Evolutionary conservation across 2,113 vertebrate species (phyloP).

Genomic region (Argyrosomus japonicus): DNA sequence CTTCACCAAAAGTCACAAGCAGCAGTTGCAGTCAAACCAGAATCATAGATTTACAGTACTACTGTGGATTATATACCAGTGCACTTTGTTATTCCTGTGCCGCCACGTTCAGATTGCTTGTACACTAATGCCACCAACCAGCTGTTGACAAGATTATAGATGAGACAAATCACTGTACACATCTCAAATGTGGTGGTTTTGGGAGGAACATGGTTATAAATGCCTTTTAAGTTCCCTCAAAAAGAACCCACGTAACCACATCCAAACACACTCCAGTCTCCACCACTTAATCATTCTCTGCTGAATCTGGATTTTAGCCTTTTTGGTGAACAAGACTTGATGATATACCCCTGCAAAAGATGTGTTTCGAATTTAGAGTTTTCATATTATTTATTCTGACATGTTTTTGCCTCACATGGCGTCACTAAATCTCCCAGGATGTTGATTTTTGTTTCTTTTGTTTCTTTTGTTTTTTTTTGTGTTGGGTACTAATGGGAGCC

Average conservation of each 20-base stretch:
- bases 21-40: not conserved
- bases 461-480: no score
- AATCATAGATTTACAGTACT: not conserved
- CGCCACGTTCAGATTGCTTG: constrained; percentile 2
- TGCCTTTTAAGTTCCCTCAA: constrained; percentile 27
- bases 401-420: not conserved
- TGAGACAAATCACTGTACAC: constrained; percentile 28
- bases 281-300: not conserved
- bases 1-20: constrained; percentile 1
- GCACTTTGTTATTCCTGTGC: not conserved
- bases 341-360: constrained; percentile 13
- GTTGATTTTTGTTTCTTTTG: not conserved
- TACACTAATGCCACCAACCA: constrained; percentile 7
- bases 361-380: not conserved
- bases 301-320: constrained; percentile 17
- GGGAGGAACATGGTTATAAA: constrained; percentile 20
- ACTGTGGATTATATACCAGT: not conserved
- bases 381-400: constrained; percentile 44
- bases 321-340: not conserved
- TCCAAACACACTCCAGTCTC: constrained; percentile 1
- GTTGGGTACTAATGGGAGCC: not conserved
- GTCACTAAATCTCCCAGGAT: not conserved
- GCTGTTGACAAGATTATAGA: constrained; percentile 17
- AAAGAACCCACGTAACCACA: constrained; percentile 22
- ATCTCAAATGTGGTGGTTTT: constrained; percentile 32